Base-by-base conservation (phyloP, 2,797 vertebrate species). In the Lepus townsendii region DNA sequence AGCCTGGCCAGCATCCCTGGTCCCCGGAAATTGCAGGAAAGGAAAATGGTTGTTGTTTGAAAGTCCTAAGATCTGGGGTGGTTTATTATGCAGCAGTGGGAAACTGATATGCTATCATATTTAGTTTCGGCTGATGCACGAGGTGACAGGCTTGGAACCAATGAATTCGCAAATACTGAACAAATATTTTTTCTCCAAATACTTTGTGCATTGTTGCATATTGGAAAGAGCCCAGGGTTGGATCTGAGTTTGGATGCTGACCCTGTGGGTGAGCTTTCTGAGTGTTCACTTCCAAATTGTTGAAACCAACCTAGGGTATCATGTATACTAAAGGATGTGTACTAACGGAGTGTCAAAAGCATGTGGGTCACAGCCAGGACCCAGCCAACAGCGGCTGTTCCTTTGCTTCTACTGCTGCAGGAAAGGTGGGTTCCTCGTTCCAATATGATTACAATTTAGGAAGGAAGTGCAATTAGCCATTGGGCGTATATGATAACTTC, bases 131-230 rank as follows among this genome's bases (percentile, higher is more conserved):
- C 38, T 92, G 80, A 91, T 57, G 66, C 6, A 17, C 3, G 22
- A 52, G 52, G 66, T 5, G 47, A 87, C 66, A 63, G 91, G 20
- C 14, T 71, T 83, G 32, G 66, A 92, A 77, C 5, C 14, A 38
- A 50, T 50, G n/a, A 92, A 90, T 76, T 90, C 47, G 63, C 62
- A 88, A 66, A 92, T 80, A 86, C 5, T 52, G 52, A 93, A 79
- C 3, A 72, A 85, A 66, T 85, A 16, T 54, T 72, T 93, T 93
- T 71, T 82, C 22, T 83, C 26, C 71, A 85, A 84, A 63, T 91
- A 77, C 62, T 77, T 35, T 17, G 16, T 17, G n/a, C 19, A 10
- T 83, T 83, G 60, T 79, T 60, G 22, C 62, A 75, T 78, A 32
- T 54, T 91, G 63, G 79, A 75, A 65, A 83, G 47, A 83, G 20